Conservation (phyloP, 2,888 invertebrate species). For the Ophion obscuratus region DNA sequence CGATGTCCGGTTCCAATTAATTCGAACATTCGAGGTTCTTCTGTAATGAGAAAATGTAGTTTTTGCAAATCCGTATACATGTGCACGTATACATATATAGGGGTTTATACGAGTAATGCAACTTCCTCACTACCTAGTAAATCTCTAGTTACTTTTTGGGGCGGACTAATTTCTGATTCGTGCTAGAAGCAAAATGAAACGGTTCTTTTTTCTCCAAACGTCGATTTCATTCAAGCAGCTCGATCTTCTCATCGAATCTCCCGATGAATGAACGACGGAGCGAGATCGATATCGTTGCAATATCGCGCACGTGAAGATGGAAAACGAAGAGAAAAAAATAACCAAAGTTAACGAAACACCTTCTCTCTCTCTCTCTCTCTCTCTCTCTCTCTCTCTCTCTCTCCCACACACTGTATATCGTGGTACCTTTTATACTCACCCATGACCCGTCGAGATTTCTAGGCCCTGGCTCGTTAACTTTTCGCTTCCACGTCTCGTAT, state of each 20-base stretch:
- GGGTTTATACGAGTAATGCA: no score
- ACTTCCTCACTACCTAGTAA: no score
- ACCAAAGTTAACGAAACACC: not conserved
- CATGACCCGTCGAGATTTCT: constrained; percentile 60
- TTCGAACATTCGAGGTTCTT: no score
- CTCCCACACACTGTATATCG: not conserved
- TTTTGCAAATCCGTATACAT: no score
- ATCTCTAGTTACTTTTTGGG: not conserved
- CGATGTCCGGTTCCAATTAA: no score
- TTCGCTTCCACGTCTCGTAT: constrained; percentile 61
- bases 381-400: not conserved
- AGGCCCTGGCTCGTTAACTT: constrained; percentile 63
- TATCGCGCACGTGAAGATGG: constrained; percentile 22
- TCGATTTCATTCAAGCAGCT: not conserved
- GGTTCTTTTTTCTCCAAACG: not conserved
- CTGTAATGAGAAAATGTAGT: no score
- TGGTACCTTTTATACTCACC: constrained; percentile 65
- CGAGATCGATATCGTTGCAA: constrained; percentile 23
- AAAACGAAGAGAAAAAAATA: not conserved
- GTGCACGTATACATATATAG: no score
- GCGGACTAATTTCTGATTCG: not conserved
- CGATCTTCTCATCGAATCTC: not conserved
- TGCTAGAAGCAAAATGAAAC: not conserved
- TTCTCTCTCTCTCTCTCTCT: not conserved
- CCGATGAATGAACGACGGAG: constrained; percentile 11